Evolutionary conservation across 30 jellyfish, hydroid and myxozoan genomes (phyloP).

Genomic region (Phacellophora camtschatica): DNA sequence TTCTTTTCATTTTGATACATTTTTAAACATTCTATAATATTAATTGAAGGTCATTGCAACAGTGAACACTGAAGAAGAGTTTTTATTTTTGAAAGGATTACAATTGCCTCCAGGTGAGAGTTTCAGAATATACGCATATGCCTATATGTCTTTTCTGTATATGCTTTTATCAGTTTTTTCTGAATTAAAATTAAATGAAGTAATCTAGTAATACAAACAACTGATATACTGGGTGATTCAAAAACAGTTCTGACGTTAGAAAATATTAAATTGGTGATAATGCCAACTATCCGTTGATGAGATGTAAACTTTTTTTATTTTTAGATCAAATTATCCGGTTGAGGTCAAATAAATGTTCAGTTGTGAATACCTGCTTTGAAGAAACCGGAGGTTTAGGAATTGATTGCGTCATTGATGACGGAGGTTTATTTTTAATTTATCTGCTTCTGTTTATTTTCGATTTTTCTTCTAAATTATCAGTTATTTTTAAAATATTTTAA

Average conservation of each 20-base stretch:
- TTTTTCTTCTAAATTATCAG: background rate
- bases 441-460: background rate
- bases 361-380: slow-evolving; percentile 72
- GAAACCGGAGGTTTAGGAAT: slow-evolving; percentile 93
- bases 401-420: slow-evolving; percentile 84
- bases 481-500: no score
- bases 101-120: slow-evolving; percentile 60
- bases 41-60: slow-evolving; percentile 80
- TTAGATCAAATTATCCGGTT: slow-evolving; percentile 61
- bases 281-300: no score
- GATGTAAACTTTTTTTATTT: no score
- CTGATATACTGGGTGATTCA: no score
- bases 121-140: background rate
- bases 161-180: no score
- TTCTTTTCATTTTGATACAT: no score
- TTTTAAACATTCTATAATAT: no score
- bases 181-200: no score
- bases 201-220: no score
- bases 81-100: slow-evolving; percentile 30
- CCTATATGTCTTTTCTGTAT: no score
- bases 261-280: no score
- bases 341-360: slow-evolving; percentile 57
- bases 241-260: no score
- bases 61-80: slow-evolving; percentile 65
- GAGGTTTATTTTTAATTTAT: slow-evolving; percentile 29